A percentile compares a stretch with the other conserved stretches of the same genome.
These are phyloP conservation scores for Lutjanus argentimaculatus DNA, from an alignment of 2,797 vertebrate species.

Conservation along the genomic window DNA sequence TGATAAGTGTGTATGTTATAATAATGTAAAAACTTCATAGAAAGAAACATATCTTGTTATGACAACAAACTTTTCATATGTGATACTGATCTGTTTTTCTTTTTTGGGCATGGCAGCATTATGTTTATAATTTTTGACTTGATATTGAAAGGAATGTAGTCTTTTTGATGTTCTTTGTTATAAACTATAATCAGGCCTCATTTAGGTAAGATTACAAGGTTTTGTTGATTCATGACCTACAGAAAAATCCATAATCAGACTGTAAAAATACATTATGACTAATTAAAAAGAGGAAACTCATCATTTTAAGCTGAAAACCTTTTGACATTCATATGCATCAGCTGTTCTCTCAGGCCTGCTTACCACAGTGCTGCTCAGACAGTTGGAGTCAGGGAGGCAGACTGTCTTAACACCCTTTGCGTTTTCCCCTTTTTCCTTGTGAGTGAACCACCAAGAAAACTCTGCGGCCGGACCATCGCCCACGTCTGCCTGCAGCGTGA, in stretches of 20 bases:
- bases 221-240: not conserved
- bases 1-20: too few species aligned
- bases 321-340: not conserved
- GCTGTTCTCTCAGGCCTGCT: constrained; percentile 5
- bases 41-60: too few species aligned
- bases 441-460: constrained; percentile 59
- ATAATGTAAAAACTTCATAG: too few species aligned
- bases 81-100: too few species aligned
- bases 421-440: constrained; percentile 19
- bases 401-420: constrained; percentile 5
- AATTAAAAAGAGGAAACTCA: not conserved
- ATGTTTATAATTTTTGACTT: not conserved
- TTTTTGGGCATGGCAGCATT: too few species aligned
- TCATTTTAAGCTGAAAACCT: not conserved
- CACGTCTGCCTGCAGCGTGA: constrained; percentile 56
- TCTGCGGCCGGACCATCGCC: constrained; percentile 25
- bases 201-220: too few species aligned
- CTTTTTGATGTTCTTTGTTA: not conserved
- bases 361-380: constrained; percentile 64
- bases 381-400: constrained; percentile 2
- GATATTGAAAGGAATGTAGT: not conserved
- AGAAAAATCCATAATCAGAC: not conserved
- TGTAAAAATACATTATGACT: not conserved
- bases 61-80: too few species aligned
- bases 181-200: not conserved